A percentile compares a stretch with the other conserved stretches of the same genome.
Evolutionary conservation across 2,888 invertebrate species (phyloP).

Genomic region (Pyrochroa serraticornis): DNA sequence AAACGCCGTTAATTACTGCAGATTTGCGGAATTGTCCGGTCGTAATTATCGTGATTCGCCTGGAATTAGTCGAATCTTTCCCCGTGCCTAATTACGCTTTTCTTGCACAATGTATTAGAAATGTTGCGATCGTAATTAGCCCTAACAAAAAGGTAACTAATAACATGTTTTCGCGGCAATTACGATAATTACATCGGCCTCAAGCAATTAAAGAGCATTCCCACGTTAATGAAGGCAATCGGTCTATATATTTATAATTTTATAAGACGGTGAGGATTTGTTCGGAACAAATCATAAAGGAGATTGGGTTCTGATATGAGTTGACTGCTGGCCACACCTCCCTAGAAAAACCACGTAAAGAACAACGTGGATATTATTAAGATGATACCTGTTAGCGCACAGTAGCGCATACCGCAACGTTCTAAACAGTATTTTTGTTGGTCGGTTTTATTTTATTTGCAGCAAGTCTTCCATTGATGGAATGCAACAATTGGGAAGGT

Average conservation of each 20-base stretch:
- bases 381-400: slow-evolving; percentile 27
- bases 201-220: slow-evolving; percentile 31
- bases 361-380: slow-evolving; percentile 27
- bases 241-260: slow-evolving; percentile 25
- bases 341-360: slow-evolving; percentile 17
- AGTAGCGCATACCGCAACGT: slow-evolving; percentile 34
- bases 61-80: background rate
- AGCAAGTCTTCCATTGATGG: slow-evolving; percentile 3
- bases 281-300: slow-evolving; percentile 26
- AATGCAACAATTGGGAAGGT: background rate
- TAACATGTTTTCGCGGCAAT: slow-evolving; percentile 29
- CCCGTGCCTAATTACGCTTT: background rate
- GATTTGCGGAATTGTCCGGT: too few relatives aligned
- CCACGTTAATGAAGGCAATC: slow-evolving; percentile 31
- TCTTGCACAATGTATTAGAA: slow-evolving; percentile 24
- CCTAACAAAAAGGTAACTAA: slow-evolving; percentile 26
- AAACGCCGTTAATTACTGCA: too few relatives aligned
- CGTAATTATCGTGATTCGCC: too few relatives aligned
- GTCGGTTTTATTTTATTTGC: background rate
- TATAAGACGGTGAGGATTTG: slow-evolving; percentile 24
- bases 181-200: slow-evolving; percentile 27
- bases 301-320: slow-evolving; percentile 24
- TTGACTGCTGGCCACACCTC: slow-evolving; percentile 30
- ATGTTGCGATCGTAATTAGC: slow-evolving; percentile 22
- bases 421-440: slow-evolving; percentile 27